Conservation (phyloP, 2,888 invertebrate genomes). For the Melolontha melolontha region DNA sequence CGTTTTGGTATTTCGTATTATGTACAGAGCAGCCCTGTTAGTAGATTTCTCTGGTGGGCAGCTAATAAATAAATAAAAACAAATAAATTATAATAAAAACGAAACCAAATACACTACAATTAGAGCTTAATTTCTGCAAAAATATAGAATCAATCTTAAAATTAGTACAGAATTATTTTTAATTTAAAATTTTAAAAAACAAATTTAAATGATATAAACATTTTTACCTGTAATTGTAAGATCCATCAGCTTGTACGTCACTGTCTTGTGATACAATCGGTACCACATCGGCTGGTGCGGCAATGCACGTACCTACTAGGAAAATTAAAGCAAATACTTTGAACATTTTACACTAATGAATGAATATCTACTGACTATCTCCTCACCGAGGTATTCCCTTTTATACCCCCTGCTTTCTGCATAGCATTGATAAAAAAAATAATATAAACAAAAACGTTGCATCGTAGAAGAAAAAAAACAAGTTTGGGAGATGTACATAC, state of each 20-base stretch:
- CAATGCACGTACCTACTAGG: slow-evolving; percentile 39
- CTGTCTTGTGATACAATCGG: slow-evolving; percentile 39
- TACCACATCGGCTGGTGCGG: slow-evolving; percentile 35
- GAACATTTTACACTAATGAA: slow-evolving; percentile 28
- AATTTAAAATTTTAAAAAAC: neutral
- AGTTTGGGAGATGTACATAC: slow-evolving; percentile 12
- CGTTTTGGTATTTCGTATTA: too few species aligned
- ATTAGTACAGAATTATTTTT: too few species aligned
- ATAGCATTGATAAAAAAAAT: slow-evolving; percentile 25
- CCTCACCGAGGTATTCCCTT: slow-evolving; percentile 21
- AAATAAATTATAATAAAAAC: too few species aligned
- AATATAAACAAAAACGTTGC: slow-evolving; percentile 8
- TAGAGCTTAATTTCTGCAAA: too few species aligned
- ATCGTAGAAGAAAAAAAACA: slow-evolving; percentile 19
- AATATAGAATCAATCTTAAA: too few species aligned
- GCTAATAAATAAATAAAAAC: too few species aligned
- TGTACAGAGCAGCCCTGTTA: too few species aligned
- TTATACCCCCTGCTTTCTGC: slow-evolving; percentile 29
- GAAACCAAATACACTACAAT: too few species aligned
- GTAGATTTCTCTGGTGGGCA: too few species aligned
- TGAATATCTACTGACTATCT: slow-evolving; percentile 33
- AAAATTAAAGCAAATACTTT: slow-evolving; percentile 24
- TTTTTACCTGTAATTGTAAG: slow-evolving; percentile 40
- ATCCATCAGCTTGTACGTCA: slow-evolving; percentile 41
- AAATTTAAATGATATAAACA: neutral